These are phyloP conservation scores for Heliconius sara DNA, from an alignment of 2,888 invertebrate genomes.

Conservation along the genomic window DNA sequence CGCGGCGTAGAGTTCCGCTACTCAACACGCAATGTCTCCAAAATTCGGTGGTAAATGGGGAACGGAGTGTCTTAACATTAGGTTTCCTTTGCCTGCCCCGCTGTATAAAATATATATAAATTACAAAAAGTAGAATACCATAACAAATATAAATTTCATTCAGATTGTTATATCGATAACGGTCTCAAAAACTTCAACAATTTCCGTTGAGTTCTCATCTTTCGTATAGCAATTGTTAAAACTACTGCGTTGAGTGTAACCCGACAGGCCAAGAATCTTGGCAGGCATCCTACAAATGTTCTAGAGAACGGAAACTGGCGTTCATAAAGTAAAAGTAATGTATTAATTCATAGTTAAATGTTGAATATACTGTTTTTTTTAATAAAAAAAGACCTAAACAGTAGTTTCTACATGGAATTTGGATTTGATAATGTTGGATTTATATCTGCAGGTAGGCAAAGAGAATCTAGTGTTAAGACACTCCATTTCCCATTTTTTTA, in stretches of 20 bases:
- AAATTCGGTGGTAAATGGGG: too few relatives aligned
- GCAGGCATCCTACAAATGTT: slow-evolving; percentile 46
- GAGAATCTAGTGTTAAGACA: too few relatives aligned
- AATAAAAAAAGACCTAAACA: neutral
- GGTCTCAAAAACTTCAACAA: slow-evolving; percentile 25
- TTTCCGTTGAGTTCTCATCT: slow-evolving; percentile 23
- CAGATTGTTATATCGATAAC: slow-evolving; percentile 19
- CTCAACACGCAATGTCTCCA: too few relatives aligned
- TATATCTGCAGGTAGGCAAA: too few relatives aligned
- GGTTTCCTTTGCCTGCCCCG: too few relatives aligned
- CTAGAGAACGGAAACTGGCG: slow-evolving; percentile 41
- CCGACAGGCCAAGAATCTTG: slow-evolving; percentile 38
- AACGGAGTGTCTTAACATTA: too few relatives aligned
- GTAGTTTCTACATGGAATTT: neutral
- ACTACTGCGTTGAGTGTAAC: slow-evolving; percentile 27
- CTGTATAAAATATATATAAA: neutral
- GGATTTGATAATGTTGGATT: too few relatives aligned
- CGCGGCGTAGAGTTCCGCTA: too few relatives aligned
- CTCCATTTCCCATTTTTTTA: too few relatives aligned
- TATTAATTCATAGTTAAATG: slow-evolving; percentile 16
- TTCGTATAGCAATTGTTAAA: slow-evolving; percentile 28
- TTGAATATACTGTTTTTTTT: neutral
- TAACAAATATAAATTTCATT: slow-evolving; percentile 20
- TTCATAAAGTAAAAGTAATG: slow-evolving; percentile 30
- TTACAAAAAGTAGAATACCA: neutral